These are phyloP conservation scores for Lasioglossum vierecki DNA, from an alignment of 2,888 invertebrate genomes.

Conservation along the genomic window DNA sequence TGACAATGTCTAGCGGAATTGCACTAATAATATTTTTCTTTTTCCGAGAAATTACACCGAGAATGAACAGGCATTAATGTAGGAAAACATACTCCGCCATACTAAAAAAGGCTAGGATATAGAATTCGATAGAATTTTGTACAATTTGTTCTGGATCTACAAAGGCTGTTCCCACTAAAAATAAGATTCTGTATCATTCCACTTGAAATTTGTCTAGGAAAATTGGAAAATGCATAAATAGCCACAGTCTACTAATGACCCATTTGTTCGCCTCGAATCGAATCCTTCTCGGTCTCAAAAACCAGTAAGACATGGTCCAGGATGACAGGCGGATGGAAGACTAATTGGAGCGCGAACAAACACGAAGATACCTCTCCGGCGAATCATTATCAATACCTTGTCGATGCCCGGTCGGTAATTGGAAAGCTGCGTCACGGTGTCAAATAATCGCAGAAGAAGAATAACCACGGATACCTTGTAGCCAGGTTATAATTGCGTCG, in stretches of 20 bases:
- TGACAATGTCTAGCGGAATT: background rate
- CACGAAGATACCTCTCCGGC: background rate
- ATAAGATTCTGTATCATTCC: too few relatives aligned
- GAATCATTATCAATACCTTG: conserved; percentile 7
- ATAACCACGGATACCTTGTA: background rate
- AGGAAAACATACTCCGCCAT: too few relatives aligned
- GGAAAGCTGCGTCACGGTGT: background rate
- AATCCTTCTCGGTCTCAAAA: background rate
- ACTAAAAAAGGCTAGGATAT: too few relatives aligned
- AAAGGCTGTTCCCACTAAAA: too few relatives aligned
- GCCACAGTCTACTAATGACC: background rate
- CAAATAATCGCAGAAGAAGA: conserved; percentile 11
- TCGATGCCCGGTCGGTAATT: conserved; percentile 6
- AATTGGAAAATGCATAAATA: too few relatives aligned
- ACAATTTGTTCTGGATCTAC: too few relatives aligned
- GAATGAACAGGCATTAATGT: too few relatives aligned
- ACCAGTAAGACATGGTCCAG: background rate
- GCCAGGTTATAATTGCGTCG: background rate
- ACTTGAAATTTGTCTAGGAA: too few relatives aligned
- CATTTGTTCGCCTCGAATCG: background rate
- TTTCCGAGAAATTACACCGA: too few relatives aligned
- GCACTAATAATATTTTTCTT: too few relatives aligned
- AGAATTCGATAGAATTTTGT: too few relatives aligned
- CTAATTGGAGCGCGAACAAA: conserved; percentile 16
- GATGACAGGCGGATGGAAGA: conserved; percentile 23